Conservation (phyloP, 2,113 vertebrate species). For the Brachirus orientalis region DNA sequence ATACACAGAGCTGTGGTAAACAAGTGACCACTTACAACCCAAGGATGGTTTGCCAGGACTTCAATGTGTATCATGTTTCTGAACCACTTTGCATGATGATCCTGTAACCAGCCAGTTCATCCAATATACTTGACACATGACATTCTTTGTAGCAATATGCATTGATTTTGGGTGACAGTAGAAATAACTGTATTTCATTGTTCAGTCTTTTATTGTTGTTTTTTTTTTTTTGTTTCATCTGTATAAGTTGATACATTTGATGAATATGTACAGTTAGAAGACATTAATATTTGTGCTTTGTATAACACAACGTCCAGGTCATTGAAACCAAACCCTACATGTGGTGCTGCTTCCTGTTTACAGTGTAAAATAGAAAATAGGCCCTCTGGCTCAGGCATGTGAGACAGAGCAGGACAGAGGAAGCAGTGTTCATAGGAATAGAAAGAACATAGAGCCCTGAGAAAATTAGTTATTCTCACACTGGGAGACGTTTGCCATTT, state of each 20-base stretch:
- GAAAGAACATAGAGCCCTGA: slow-evolving; percentile 51
- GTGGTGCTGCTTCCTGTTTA: slow-evolving; percentile 67
- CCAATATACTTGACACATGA: neutral
- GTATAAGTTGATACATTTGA: slow-evolving; percentile 3
- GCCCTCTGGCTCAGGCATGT: slow-evolving; percentile 70
- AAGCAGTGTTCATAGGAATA: slow-evolving; percentile 55
- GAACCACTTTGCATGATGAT: no score
- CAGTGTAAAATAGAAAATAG: slow-evolving; percentile 74
- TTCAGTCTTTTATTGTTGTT: no score
- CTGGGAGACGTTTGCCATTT: slow-evolving; percentile 48
- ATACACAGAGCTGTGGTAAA: slow-evolving; percentile 65
- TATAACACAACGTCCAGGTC: slow-evolving; percentile 67
- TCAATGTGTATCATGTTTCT: no score
- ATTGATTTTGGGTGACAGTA: neutral
- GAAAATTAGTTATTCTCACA: slow-evolving; percentile 64
- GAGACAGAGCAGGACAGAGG: slow-evolving; percentile 68
- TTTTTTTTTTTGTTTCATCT: neutral
- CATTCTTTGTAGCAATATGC: neutral
- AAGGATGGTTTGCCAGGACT: slow-evolving; percentile 33
- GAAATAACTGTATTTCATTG: no score
- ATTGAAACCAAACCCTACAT: slow-evolving; percentile 63
- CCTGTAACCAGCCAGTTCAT: neutral
- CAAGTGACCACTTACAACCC: slow-evolving; percentile 33
- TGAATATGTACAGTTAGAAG: slow-evolving; percentile 1
- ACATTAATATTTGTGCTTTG: slow-evolving; percentile 5